Conservation (phyloP, 2,888 invertebrate genomes). For the Scaptomyza cyrtandrae region DNA sequence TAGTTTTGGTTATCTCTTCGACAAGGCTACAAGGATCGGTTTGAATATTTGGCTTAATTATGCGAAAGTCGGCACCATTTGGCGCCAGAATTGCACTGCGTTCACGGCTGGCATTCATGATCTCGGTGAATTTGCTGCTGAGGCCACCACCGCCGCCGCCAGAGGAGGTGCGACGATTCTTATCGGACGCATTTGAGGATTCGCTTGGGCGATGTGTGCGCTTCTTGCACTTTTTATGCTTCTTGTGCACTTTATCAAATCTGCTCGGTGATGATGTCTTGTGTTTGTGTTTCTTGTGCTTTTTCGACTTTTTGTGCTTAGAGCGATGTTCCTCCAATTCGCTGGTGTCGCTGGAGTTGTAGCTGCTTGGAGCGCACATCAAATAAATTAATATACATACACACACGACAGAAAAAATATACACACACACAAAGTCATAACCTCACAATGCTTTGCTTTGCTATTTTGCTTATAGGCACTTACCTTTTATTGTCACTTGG, state of each 20-base stretch:
- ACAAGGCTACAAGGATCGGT: slow-evolving; percentile 85
- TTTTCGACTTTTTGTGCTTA: slow-evolving; percentile 86
- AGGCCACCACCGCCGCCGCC: slow-evolving; percentile 31
- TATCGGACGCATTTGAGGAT: slow-evolving; percentile 74
- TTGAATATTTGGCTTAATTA: slow-evolving; percentile 79
- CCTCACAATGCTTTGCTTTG: slow-evolving; percentile 48
- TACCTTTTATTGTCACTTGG: slow-evolving; percentile 59
- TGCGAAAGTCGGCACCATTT: slow-evolving; percentile 76
- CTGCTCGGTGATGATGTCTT: slow-evolving; percentile 85
- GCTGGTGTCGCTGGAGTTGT: slow-evolving; percentile 76
- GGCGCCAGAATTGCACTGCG: slow-evolving; percentile 67
- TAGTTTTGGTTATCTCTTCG: slow-evolving; percentile 85
- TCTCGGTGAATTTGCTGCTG: slow-evolving; percentile 83
- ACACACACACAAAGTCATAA: slow-evolving; percentile 35
- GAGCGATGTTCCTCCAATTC: slow-evolving; percentile 72
- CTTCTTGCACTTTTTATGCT: slow-evolving; percentile 86
- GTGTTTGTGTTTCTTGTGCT: slow-evolving; percentile 88
- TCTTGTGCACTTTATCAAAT: slow-evolving; percentile 81
- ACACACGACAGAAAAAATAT: slow-evolving; percentile 22
- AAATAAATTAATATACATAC: slow-evolving; percentile 42
- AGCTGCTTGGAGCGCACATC: slow-evolving; percentile 55
- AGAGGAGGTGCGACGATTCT: slow-evolving; percentile 49
- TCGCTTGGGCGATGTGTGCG: slow-evolving; percentile 85
- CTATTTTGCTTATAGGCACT: slow-evolving; percentile 7
- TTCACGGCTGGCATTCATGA: slow-evolving; percentile 81